phyloP scores from a whole-genome alignment of 2,797 vertebrate genomes.

The Catharus ustulatus region DNA sequence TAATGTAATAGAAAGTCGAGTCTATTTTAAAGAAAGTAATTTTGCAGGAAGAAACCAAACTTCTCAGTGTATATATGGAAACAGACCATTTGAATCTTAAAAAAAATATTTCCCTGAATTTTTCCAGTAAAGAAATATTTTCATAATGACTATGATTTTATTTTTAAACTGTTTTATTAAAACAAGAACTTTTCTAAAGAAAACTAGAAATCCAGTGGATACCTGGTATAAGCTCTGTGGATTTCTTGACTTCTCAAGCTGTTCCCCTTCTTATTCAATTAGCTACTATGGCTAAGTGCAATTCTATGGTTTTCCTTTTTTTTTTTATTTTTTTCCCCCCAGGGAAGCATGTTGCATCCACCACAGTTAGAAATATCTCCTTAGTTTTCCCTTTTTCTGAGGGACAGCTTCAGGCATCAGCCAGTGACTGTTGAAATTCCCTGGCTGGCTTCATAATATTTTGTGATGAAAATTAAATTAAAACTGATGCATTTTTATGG shows the following conservation, averaged over 20 bases:
- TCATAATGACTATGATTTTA: constrained; percentile 35
- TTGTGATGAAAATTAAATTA: neutral
- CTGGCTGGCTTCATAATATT: neutral
- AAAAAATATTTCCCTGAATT: constrained; percentile 21
- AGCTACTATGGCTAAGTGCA: neutral
- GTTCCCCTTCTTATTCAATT: neutral
- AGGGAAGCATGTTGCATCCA: neutral
- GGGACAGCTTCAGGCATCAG: neutral
- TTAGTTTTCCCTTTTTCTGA: neutral
- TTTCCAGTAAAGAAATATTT: constrained; percentile 57
- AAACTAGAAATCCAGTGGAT: neutral
- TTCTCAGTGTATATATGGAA: constrained; percentile 31
- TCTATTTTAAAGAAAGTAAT: constrained; percentile 62
- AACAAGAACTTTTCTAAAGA: neutral
- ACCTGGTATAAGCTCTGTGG: neutral
- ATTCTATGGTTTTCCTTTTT: neutral
- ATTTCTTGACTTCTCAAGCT: neutral
- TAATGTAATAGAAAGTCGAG: constrained; percentile 53
- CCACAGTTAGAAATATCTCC: neutral
- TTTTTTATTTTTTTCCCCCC: fast-evolving
- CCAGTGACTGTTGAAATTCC: neutral
- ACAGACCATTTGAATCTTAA: constrained; percentile 42
- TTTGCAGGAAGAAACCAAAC: constrained; percentile 52
- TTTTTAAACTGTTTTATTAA: constrained; percentile 44
- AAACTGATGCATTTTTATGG: constrained; percentile 4